Evolutionary conservation across 2,113 vertebrate genomes (phyloP), one percentile per base, ranked within the genome.

Genomic region (Leptodactylus fuscus): DNA sequence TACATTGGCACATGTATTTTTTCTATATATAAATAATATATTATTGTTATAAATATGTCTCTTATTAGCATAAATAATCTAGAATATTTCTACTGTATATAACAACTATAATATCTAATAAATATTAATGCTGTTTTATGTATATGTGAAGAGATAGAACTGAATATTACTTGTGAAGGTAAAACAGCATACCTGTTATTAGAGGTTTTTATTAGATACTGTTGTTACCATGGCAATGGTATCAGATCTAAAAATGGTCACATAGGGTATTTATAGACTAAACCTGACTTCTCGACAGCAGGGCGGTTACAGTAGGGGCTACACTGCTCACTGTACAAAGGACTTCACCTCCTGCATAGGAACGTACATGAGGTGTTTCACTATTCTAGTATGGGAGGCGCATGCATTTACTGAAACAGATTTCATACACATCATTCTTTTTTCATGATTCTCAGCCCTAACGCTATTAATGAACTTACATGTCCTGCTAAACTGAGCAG

Each of bases 211-310:
- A 65, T 29, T 46, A 81, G 78, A 81, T 15, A 22, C 29, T 69
- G 44, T 29, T 8, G 65, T 81, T 69, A 51, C 80, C 44, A 81
- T 81, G 80, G 80, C 13, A 24, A 81, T 24, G n/a, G 58, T 49
- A 48, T 24, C 11, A 70, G 62, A 81, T 41, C 34, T 41, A 79
- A 58, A 79, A 79, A 79, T 60, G 36, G 51, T n/a, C 29, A 41
- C 20, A 58, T 24, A 15, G 4, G 6, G 32, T 79, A 79, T 60
- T 79, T 44, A 60, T 79, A 79, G 76, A 58, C 29, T 55, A 6
- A 53, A n/a, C 7, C 13, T 36, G 55, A 27, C 48, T 34, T 44
- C 22, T 24, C 20, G 13, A 73, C n/a, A 27, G 38, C 16, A 7
- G 11, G 48, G 22, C 16, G 15, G 44, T 58, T 41, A 60, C 34